These are phyloP conservation scores for Nomada ruficornis DNA, from an alignment of 2,888 invertebrate genomes.

Conservation along the genomic window DNA sequence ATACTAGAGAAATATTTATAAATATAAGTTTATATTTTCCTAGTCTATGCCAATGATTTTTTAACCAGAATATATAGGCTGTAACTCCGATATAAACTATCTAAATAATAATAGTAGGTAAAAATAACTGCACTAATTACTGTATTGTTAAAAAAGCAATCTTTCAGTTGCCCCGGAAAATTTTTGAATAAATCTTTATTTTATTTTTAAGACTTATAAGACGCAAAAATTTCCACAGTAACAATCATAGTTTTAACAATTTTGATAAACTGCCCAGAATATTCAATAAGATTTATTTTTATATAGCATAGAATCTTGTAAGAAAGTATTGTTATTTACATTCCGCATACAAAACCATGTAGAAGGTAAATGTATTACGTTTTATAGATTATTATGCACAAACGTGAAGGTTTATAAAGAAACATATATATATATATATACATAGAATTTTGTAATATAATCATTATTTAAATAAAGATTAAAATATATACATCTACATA, in stretches of 20 bases:
- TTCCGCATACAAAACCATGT: constrained; percentile 35
- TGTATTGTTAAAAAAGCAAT: constrained; percentile 25
- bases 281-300: constrained; percentile 34
- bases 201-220: constrained; percentile 1
- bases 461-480: neutral
- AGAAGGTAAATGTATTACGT: constrained; percentile 18
- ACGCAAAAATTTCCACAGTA: constrained; percentile 10
- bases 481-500: no score
- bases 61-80: constrained; percentile 44
- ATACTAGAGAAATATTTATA: constrained; percentile 45
- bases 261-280: neutral
- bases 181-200: constrained; percentile 10
- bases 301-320: constrained; percentile 22
- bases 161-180: constrained; percentile 37
- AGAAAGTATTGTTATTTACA: constrained; percentile 39
- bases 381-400: constrained; percentile 14
- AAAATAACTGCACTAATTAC: constrained; percentile 26
- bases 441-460: constrained; percentile 12
- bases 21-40: constrained; percentile 55
- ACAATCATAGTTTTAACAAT: constrained; percentile 7
- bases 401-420: neutral
- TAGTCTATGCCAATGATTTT: constrained; percentile 71
- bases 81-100: constrained; percentile 37
- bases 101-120: constrained; percentile 33
- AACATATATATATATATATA: constrained; percentile 16